These are phyloP conservation scores for Odontophorus gujanensis DNA, from an alignment of 2,113 vertebrate genomes.

Conservation along the genomic window DNA sequence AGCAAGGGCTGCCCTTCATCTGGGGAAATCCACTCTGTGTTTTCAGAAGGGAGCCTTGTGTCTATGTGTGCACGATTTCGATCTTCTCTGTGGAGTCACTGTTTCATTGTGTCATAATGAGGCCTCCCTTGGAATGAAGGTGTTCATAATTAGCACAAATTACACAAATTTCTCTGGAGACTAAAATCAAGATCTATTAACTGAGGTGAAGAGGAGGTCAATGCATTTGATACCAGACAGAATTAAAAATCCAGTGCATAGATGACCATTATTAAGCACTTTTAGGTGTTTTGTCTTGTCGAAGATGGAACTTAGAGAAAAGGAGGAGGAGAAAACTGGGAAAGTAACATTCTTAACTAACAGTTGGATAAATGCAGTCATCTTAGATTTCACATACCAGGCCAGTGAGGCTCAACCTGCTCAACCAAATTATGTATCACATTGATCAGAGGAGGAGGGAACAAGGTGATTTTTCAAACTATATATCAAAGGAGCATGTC, in stretches of 20 bases:
- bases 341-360: neutral
- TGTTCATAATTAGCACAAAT: neutral
- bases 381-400: neutral
- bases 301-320: neutral
- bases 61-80: neutral
- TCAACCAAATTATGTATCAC: neutral
- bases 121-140: neutral
- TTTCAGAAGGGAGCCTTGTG: neutral
- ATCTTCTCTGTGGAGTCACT: neutral
- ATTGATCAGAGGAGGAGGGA: neutral
- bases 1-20: neutral
- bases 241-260: neutral
- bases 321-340: neutral
- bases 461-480: neutral
- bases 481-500: neutral
- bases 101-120: neutral
- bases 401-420: neutral
- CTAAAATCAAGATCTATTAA: neutral
- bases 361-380: neutral
- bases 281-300: neutral
- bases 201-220: neutral
- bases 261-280: neutral
- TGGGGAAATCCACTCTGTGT: neutral
- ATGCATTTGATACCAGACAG: neutral
- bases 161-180: neutral